phyloP scores from a whole-genome alignment of 2,797 vertebrate genomes.

The Enteromius fasciolatus region DNA sequence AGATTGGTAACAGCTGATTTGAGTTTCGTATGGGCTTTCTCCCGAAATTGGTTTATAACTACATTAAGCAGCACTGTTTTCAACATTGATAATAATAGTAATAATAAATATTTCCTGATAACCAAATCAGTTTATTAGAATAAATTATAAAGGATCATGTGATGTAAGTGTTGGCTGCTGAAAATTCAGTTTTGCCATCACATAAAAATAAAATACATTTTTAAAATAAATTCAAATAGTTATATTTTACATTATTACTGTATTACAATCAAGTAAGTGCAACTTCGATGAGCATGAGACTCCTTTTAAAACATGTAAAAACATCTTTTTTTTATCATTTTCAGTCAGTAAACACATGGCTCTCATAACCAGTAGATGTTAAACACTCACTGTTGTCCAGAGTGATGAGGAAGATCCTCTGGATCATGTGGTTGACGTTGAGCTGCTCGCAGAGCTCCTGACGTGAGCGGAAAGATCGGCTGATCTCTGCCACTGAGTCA shows the following conservation, averaged over 20 bases:
- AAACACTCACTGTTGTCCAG: conserved; percentile 93
- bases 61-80: not conserved
- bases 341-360: not conserved
- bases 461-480: conserved; percentile 92
- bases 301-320: not conserved
- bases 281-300: not conserved
- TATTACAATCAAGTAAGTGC: not conserved
- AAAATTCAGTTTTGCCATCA: not conserved
- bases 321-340: not conserved
- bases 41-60: too few species aligned
- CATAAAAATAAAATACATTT: not conserved
- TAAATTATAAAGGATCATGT: not conserved
- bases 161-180: not conserved
- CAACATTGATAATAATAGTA: not conserved
- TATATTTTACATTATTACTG: not conserved
- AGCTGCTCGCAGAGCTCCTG: conserved; percentile 97
- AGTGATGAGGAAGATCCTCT: conserved; percentile 96
- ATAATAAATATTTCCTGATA: not conserved
- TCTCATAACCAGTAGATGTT: not conserved
- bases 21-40: too few species aligned
- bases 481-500: conserved; percentile 95
- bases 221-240: not conserved
- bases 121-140: not conserved
- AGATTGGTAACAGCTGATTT: too few species aligned
- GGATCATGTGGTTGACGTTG: conserved; percentile 99